A percentile compares a stretch with the other conserved stretches of the same genome.
Conservation (phyloP, 2,113 vertebrate genomes). For the Numida meleagris region DNA sequence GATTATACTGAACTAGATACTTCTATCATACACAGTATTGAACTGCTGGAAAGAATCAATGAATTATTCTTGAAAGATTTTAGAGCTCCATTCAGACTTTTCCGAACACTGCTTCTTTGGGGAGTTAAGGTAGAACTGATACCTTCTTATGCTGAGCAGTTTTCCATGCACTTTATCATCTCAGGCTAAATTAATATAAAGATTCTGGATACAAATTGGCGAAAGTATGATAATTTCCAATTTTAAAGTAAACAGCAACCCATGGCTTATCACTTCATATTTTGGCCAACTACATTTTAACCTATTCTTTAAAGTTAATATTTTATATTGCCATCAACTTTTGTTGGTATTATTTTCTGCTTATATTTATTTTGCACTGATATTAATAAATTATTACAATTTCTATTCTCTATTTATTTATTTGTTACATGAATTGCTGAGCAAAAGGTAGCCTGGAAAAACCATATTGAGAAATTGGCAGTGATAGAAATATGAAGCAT, state of each 20-base stretch:
- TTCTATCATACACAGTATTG: not conserved
- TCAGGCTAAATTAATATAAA: not conserved
- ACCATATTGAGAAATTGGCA: not conserved
- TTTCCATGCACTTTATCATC: not conserved
- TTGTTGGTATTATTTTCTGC: not conserved
- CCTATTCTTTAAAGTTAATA: not conserved
- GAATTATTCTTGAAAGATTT: constrained; percentile 27
- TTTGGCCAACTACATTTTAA: not conserved
- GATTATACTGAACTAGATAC: constrained; percentile 22
- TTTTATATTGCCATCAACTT: not conserved
- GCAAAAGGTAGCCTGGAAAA: not conserved
- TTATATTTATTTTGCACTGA: not conserved
- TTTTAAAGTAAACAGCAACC: not conserved
- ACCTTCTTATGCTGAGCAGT: not conserved
- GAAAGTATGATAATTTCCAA: not conserved
- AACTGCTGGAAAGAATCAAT: not conserved
- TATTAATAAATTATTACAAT: not conserved
- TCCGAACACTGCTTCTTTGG: no score
- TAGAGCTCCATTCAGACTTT: not conserved
- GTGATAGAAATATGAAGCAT: not conserved
- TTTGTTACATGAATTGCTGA: not conserved
- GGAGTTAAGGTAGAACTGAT: no score
- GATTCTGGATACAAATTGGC: not conserved
- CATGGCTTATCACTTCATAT: not conserved
- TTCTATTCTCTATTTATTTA: not conserved